phyloP scores from a whole-genome alignment of 2,113 vertebrate species.

The Bubo scandiacus region DNA sequence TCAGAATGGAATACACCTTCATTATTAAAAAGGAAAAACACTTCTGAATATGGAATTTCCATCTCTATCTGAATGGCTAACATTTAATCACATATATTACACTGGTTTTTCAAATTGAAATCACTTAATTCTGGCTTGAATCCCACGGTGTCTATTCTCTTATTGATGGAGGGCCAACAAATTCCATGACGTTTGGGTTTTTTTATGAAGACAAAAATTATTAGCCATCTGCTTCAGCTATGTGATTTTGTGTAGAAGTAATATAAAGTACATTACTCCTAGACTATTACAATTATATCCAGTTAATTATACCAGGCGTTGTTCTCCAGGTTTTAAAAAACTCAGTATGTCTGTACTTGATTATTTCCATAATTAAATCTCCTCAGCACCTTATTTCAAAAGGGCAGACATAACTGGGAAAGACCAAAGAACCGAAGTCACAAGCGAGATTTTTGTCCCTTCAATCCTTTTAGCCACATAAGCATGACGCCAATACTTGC shows the following conservation, averaged over 20 bases:
- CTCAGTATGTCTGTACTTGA: background rate
- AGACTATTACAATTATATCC: background rate
- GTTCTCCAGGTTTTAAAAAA: background rate
- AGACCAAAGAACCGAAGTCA: background rate
- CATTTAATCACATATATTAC: background rate
- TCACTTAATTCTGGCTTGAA: background rate
- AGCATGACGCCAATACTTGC: fast-evolving
- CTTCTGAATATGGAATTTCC: background rate
- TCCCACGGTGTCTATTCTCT: background rate
- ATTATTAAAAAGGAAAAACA: background rate
- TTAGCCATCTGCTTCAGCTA: background rate
- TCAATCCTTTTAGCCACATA: background rate
- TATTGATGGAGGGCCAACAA: background rate
- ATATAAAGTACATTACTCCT: background rate
- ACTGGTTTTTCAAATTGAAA: background rate
- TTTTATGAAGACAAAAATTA: background rate
- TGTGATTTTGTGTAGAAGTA: background rate
- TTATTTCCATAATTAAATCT: background rate
- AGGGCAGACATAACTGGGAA: background rate
- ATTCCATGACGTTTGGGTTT: background rate
- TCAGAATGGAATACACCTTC: background rate
- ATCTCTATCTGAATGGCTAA: background rate
- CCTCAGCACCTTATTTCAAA: background rate
- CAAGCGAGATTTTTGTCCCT: background rate
- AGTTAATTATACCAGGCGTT: fast-evolving